phyloP scores from a whole-genome alignment of 2,888 invertebrate species.

The Creontiades dilutus region DNA sequence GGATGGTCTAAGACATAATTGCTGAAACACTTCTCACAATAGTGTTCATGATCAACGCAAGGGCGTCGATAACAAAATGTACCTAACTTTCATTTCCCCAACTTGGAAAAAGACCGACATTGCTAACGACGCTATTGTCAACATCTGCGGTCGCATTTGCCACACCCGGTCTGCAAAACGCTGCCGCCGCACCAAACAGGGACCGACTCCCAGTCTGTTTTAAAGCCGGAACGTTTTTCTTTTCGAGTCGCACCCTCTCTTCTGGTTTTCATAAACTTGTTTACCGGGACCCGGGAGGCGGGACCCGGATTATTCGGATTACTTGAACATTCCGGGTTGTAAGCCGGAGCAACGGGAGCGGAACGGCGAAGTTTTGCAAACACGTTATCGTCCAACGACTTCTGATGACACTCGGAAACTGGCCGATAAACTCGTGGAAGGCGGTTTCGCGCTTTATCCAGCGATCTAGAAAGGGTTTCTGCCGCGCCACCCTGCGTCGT shows the following conservation, averaged over 20 bases:
- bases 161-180: background rate
- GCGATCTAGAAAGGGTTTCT: conserved; percentile 10
- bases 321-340: background rate
- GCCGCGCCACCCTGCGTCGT: background rate
- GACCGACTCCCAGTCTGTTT: too few species aligned
- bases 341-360: background rate
- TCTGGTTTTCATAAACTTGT: conserved; percentile 18
- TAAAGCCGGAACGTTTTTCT: too few species aligned
- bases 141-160: background rate
- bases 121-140: background rate
- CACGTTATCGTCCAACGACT: conserved; percentile 61
- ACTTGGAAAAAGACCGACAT: background rate
- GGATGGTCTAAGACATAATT: too few species aligned
- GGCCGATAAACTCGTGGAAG: conserved; percentile 25
- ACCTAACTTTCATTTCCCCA: background rate
- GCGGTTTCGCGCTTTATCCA: conserved; percentile 8
- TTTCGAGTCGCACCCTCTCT: too few species aligned
- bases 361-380: conserved; percentile 51
- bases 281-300: background rate
- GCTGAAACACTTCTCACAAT: too few species aligned
- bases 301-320: conserved; percentile 8
- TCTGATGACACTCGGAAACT: conserved; percentile 62
- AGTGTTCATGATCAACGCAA: too few species aligned
- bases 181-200: too few species aligned
- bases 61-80: too few species aligned